Base-by-base conservation (phyloP, 1,140 invertebrate species). In the Hypsibius dujardini region DNA sequence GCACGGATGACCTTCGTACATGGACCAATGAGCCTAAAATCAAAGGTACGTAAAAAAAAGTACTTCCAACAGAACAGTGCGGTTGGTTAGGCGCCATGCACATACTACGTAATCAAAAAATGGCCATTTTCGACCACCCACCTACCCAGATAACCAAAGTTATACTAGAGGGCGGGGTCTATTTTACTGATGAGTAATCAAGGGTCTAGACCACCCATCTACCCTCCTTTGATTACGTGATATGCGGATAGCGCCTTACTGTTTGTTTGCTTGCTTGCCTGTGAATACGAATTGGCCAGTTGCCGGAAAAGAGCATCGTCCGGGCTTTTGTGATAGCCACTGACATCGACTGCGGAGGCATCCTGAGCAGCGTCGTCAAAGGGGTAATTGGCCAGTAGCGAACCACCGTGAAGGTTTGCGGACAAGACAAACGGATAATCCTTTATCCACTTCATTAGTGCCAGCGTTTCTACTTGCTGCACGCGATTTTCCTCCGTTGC, bases 361-460 rank as follows among this genome's bases (percentile, higher is more conserved):
- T 88, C 87, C 80, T 88, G 90, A 71, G 88, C 89, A 78, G 83
- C 85, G 76, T 90, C 87, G 78, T 95, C 93, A 76, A 84, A 96
- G 0, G 93, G 92, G 81, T 93, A 95, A 80, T 95, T 95, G 40
- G 92, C 91, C 0, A 95, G 92, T 67, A 95, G 79, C 42, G 90
- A 88, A 2, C 92, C 91, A 14, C 94, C 95, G 77, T 98, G 95
- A 1, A 98, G 80, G 82, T 97, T 98, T 1, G 94, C 93, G 0
- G 93, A 97, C 1, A 98, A 79, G 1, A 97, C 93, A 82, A 99
- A 98, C 0, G 90, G 92, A 75, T 87, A 83, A 1, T 84, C 81
- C 2, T 84, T 78, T 1, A 92, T 86, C 95, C 95, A 98, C 50
- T 88, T 82, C 85, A 98, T 98, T 0, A 97, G 85, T 0, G 90